phyloP scores from a whole-genome alignment of 2,113 vertebrate genomes.

The Mixornis gularis region DNA sequence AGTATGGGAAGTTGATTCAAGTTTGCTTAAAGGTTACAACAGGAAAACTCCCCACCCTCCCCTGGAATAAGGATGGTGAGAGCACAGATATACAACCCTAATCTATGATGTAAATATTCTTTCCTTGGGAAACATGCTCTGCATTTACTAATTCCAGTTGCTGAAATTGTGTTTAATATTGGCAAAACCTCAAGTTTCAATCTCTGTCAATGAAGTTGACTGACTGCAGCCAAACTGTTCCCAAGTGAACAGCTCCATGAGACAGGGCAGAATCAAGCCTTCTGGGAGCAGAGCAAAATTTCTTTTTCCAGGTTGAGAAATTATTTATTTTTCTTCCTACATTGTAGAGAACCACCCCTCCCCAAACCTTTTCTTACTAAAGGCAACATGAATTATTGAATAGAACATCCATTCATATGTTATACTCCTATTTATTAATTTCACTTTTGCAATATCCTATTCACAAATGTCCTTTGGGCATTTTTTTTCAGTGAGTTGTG shows the following conservation, averaged over 20 bases:
- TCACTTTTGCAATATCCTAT: neutral
- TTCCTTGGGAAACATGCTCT: neutral
- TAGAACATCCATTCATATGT: neutral
- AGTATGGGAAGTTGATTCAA: neutral
- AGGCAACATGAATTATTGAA: slow-evolving; percentile 31
- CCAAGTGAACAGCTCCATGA: neutral
- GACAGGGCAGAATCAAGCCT: neutral
- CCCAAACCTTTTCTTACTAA: neutral
- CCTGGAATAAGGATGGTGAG: neutral
- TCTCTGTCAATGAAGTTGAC: neutral
- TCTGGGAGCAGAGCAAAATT: neutral
- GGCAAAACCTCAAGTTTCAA: neutral
- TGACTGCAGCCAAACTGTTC: neutral
- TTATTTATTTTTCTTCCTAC: neutral
- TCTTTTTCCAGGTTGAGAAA: neutral
- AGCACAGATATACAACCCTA: neutral
- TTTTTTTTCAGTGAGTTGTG: neutral
- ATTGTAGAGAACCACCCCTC: neutral
- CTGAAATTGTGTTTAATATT: neutral
- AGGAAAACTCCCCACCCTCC: neutral
- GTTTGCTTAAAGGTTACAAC: neutral
- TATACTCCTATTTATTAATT: slow-evolving; percentile 9
- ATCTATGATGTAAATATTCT: neutral
- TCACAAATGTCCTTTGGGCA: neutral
- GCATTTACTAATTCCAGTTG: neutral